phyloP scores from a whole-genome alignment of 2,113 vertebrate species.

The Onychostoma macrolepis region DNA sequence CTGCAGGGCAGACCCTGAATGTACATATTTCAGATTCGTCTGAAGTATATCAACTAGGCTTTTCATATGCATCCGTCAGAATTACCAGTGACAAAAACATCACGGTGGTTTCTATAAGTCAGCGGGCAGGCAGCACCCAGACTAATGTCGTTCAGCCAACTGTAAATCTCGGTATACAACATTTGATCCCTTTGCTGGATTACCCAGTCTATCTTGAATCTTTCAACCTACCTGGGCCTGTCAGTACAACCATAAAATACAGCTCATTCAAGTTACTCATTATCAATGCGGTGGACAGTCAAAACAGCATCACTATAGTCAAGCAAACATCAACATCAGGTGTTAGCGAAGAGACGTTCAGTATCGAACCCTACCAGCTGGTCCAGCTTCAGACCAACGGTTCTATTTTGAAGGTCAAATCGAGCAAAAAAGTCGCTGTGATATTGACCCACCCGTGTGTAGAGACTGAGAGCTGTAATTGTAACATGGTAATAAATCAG shows the following conservation, averaged over 20 bases:
- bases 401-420: background rate
- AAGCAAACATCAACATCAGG: rapidly evolving
- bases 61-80: background rate
- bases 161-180: slow-evolving; percentile 49
- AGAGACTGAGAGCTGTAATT: slow-evolving; percentile 48
- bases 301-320: slow-evolving; percentile 30
- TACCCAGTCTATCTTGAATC: background rate
- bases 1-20: background rate
- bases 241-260: background rate
- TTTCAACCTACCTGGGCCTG: background rate
- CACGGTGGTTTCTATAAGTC: slow-evolving; percentile 48
- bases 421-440: slow-evolving; percentile 45
- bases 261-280: slow-evolving; percentile 65
- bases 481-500: slow-evolving; percentile 60
- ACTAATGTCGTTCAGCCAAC: slow-evolving; percentile 54
- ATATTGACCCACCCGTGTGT: slow-evolving; percentile 68
- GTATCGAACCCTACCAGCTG: background rate
- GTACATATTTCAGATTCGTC: background rate
- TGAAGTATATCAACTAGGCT: background rate
- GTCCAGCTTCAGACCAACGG: slow-evolving; percentile 30
- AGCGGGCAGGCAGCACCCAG: slow-evolving; percentile 53
- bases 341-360: rapidly evolving
- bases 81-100: slow-evolving; percentile 53
- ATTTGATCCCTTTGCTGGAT: slow-evolving; percentile 61
- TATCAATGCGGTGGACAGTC: slow-evolving; percentile 22